phyloP scores from a whole-genome alignment of 2,113 vertebrate species.

The Pedionomus torquatus region DNA sequence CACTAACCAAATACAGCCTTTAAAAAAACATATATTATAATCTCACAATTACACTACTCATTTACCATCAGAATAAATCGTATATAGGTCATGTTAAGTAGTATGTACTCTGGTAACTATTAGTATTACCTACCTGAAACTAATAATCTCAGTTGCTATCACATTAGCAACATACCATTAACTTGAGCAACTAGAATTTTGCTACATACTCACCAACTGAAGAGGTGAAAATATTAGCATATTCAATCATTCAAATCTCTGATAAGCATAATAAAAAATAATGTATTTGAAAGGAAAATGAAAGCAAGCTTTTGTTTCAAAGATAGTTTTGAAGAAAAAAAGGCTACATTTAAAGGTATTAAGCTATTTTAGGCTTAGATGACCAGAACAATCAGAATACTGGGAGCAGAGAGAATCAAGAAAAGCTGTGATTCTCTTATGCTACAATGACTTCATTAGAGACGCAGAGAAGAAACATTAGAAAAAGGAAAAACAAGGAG shows the following conservation, averaged over 20 bases:
- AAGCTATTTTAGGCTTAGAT: background rate
- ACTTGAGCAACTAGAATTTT: background rate
- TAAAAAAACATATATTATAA: background rate
- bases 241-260: background rate
- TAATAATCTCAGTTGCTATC: background rate
- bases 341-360: background rate
- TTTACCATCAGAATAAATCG: background rate
- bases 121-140: background rate
- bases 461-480: background rate
- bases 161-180: background rate
- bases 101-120: background rate
- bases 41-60: background rate
- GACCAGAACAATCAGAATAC: background rate
- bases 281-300: background rate
- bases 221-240: background rate
- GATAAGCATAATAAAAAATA: background rate
- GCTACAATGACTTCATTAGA: background rate
- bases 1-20: background rate
- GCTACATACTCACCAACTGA: background rate
- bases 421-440: background rate
- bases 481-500: background rate
- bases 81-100: background rate
- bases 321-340: background rate
- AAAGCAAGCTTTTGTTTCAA: background rate
- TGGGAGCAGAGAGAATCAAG: background rate